Evolutionary conservation across 1,140 invertebrate genomes (phyloP), one percentile per base, ranked within the genome.

Genomic region (Teleogryllus occipitalis): DNA sequence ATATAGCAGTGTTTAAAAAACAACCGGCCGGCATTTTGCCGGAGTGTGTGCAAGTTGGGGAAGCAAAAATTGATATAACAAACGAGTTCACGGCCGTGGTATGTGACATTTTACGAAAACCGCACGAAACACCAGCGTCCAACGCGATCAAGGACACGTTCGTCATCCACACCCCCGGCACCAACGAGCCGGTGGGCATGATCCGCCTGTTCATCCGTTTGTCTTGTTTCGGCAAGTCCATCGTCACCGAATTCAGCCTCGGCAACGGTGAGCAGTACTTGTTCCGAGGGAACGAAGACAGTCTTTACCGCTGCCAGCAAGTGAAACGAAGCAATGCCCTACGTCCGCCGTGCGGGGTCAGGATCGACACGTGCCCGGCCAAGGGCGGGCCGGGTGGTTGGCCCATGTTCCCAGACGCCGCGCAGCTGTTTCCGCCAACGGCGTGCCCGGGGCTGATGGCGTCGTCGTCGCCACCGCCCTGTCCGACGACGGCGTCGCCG

Each of bases 141-240:
- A 75, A 21, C 21, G 46, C 74, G 12, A 22, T 75, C 8, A 75
- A 75, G 74, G 74, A 75, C 12, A 10, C 74, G 1, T 75, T 75
- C n/a, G 21, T 47, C 74, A 75, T 75, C 21, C 21, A 75, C 7
- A 14, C 10, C n/a, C 74, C 46, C 10, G 74, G 21, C 10, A 75
- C 46, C 7, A 27, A 47, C n/a, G 46, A 75, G 21, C 21, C 21
- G 12, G 46, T 75, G 10, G 74, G 74, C 10, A 10, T 14, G 74
- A 75, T 75, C 21, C 21, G 12, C 12, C 21, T 75, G 12, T 75
- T 75, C 74, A 47, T 75, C 14, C 74, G 74, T 6, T 21, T 75
- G 74, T 75, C 74, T 0, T 75, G 74, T 21, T 75, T 75, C 74
- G 74, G 74, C 10, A 75, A 75, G 74, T 27, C 46, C 74, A 75